These are phyloP conservation scores for Orthosia incerta DNA, from an alignment of 2,888 invertebrate species.

Conservation along the genomic window DNA sequence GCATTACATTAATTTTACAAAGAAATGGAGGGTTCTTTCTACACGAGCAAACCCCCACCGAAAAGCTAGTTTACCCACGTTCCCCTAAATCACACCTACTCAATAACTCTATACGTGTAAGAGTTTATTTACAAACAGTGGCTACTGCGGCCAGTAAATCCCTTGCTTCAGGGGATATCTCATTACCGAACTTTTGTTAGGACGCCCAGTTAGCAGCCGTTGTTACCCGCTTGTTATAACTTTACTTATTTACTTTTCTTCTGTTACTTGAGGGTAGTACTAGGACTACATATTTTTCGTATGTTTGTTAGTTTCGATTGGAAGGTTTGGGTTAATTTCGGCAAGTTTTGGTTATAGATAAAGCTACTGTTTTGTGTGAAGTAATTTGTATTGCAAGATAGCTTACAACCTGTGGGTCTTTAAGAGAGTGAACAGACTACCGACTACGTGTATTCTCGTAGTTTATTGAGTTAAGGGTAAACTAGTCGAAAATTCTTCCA, in stretches of 20 bases:
- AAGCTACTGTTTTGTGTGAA: not conserved
- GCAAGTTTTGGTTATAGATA: not conserved
- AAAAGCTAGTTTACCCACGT: slow-evolving; percentile 23
- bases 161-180: slow-evolving; percentile 80
- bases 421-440: too few species aligned
- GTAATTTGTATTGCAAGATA: not conserved
- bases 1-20: too few species aligned
- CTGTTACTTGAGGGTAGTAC: slow-evolving; percentile 48
- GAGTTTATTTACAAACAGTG: slow-evolving; percentile 77
- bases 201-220: slow-evolving; percentile 71
- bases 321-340: slow-evolving; percentile 15
- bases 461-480: too few species aligned
- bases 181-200: slow-evolving; percentile 83
- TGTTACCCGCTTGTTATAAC: slow-evolving; percentile 83
- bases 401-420: too few species aligned
- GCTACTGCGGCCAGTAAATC: slow-evolving; percentile 73
- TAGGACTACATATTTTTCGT: slow-evolving; percentile 50
- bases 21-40: too few species aligned
- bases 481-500: too few species aligned
- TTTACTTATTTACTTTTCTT: slow-evolving; percentile 73
- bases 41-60: too few species aligned
- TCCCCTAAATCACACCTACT: slow-evolving; percentile 43
- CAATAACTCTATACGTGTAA: slow-evolving; percentile 55
- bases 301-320: slow-evolving; percentile 37
- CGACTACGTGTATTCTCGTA: too few species aligned